Conservation (phyloP, 2,797 vertebrate genomes). For the Bovichtus diacanthus region DNA sequence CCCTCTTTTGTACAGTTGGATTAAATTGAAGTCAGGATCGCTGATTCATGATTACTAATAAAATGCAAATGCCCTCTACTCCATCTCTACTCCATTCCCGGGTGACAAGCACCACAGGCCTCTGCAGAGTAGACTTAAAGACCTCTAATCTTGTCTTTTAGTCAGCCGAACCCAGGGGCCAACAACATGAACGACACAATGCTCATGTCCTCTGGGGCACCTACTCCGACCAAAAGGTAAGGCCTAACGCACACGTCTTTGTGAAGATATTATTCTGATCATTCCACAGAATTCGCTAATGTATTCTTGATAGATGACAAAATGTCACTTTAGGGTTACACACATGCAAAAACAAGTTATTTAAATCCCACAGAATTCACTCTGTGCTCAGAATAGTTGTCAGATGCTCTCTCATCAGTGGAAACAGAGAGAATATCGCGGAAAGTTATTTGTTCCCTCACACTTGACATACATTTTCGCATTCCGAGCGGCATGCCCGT, state of each 20-base stretch:
- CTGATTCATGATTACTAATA: slow-evolving; percentile 76
- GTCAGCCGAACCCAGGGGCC: slow-evolving; percentile 85
- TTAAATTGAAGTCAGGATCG: slow-evolving; percentile 61
- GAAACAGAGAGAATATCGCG: slow-evolving; percentile 13
- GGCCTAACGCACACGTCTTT: slow-evolving; percentile 14
- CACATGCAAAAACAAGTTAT: slow-evolving; percentile 4
- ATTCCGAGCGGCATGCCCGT: slow-evolving; percentile 48
- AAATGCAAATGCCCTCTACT: slow-evolving; percentile 66
- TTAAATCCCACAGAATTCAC: slow-evolving; percentile 5
- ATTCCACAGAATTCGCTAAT: slow-evolving; percentile 14
- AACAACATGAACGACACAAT: slow-evolving; percentile 93
- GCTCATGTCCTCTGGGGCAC: slow-evolving; percentile 91
- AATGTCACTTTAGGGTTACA: slow-evolving; percentile 17
- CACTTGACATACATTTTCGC: slow-evolving; percentile 53
- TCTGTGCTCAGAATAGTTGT: slow-evolving; percentile 23
- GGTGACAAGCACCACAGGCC: slow-evolving; percentile 52
- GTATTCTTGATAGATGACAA: slow-evolving; percentile 7
- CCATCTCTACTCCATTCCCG: slow-evolving; percentile 41
- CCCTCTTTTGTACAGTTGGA: slow-evolving; percentile 41
- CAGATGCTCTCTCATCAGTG: slow-evolving; percentile 29
- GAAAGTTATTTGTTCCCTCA: slow-evolving; percentile 51
- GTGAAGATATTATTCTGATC: slow-evolving; percentile 7
- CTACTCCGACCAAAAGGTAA: slow-evolving; percentile 95
- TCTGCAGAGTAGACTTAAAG: slow-evolving; percentile 73
- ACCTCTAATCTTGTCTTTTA: slow-evolving; percentile 85